phyloP scores from a whole-genome alignment of 2,797 vertebrate species.

The Falco biarmicus region DNA sequence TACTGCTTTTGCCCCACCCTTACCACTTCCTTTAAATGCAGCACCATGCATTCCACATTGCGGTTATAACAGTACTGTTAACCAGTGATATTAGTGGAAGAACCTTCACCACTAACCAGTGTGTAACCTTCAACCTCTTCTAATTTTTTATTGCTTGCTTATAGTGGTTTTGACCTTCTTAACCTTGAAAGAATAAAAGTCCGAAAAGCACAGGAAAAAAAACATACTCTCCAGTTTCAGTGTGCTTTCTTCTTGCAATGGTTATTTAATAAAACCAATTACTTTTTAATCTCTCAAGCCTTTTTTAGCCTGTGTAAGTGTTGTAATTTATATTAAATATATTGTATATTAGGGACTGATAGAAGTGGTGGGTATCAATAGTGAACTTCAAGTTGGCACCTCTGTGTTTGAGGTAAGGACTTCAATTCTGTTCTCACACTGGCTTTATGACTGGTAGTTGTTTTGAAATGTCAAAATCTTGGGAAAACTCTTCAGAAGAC shows the following conservation, averaged over 20 bases:
- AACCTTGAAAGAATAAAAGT: slow-evolving; percentile 37
- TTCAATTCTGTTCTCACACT: slow-evolving; percentile 70
- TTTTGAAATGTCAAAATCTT: not conserved
- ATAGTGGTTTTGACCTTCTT: slow-evolving; percentile 68
- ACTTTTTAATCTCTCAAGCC: not conserved
- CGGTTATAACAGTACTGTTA: slow-evolving; percentile 64
- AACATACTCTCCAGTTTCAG: not conserved
- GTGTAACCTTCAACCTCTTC: slow-evolving; percentile 71
- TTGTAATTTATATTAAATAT: not conserved
- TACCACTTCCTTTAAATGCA: slow-evolving; percentile 82
- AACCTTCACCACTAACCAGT: slow-evolving; percentile 68
- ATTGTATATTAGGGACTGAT: not conserved
- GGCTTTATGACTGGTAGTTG: not conserved
- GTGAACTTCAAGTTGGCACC: slow-evolving; percentile 62
- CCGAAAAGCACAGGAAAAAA: not conserved
- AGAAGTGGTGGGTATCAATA: not conserved
- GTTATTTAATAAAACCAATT: not conserved
- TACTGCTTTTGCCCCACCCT: slow-evolving; percentile 81
- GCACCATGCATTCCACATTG: slow-evolving; percentile 66
- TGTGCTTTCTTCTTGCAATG: not conserved
- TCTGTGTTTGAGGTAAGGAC: slow-evolving; percentile 63
- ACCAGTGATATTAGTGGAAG: slow-evolving; percentile 65
- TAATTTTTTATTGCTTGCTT: slow-evolving; percentile 54
- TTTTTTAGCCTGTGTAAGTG: not conserved
- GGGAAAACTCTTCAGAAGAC: not conserved